A percentile compares a stretch with the other conserved stretches of the same genome.
These are phyloP conservation scores for Drosophila nigromelanica DNA, from an alignment of 1,140 invertebrate genomes.

Conservation along the genomic window DNA sequence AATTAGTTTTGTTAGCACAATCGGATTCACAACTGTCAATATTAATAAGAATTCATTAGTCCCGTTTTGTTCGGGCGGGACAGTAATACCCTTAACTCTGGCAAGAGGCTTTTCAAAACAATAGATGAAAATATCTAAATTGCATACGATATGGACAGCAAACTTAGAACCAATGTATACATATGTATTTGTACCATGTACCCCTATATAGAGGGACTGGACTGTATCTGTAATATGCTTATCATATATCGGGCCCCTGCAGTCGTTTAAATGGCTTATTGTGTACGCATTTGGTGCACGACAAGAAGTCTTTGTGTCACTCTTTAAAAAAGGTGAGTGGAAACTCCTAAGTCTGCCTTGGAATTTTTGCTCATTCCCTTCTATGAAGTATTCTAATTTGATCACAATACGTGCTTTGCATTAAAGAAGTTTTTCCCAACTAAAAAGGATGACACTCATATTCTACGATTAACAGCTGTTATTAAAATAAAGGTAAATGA, in stretches of 20 bases:
- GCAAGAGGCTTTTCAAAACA: constrained; percentile 67
- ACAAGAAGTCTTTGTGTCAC: background rate
- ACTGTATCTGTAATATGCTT: constrained; percentile 68
- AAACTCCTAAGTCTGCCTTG: constrained; percentile 25
- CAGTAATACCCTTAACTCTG: background rate
- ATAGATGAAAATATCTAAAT: too few species aligned
- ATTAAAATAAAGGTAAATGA: too few species aligned
- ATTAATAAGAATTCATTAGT: too few species aligned
- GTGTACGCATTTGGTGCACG: constrained; percentile 39
- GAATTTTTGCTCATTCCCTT: background rate
- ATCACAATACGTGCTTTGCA: background rate
- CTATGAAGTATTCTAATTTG: background rate
- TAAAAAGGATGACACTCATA: too few species aligned
- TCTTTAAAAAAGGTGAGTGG: background rate
- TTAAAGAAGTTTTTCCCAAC: too few species aligned
- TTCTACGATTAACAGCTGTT: too few species aligned
- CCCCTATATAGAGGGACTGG: too few species aligned
- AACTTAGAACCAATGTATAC: background rate
- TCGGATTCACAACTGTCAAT: too few species aligned
- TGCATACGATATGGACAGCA: too few species aligned
- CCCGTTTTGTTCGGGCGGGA: background rate
- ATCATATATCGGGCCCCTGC: constrained; percentile 48
- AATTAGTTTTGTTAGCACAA: too few species aligned
- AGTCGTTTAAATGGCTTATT: constrained; percentile 49
- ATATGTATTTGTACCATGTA: background rate